These are phyloP conservation scores for Cyclura pinguis DNA, from an alignment of 2,797 vertebrate species.

Conservation along the genomic window DNA sequence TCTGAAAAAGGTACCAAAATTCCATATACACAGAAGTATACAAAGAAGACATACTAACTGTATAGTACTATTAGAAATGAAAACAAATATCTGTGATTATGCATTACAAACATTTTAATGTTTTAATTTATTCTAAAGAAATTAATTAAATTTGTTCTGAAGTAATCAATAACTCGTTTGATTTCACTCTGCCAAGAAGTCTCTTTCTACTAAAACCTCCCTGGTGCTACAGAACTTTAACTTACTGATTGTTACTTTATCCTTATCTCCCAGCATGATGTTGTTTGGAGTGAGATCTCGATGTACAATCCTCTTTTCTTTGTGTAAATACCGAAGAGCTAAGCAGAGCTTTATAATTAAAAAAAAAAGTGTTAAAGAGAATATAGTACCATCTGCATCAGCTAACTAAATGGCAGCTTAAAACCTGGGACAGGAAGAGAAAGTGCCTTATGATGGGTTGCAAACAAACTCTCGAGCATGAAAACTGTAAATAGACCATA, in stretches of 20 bases:
- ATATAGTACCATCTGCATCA: background rate
- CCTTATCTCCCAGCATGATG: constrained; percentile 90
- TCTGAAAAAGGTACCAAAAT: background rate
- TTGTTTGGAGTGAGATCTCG: constrained; percentile 90
- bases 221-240: constrained; percentile 46
- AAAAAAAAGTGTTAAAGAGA: constrained; percentile 47
- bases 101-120: background rate
- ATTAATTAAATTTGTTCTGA: background rate
- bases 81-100: background rate
- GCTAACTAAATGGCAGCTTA: background rate
- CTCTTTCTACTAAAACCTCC: background rate
- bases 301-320: constrained; percentile 92
- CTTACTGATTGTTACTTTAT: constrained; percentile 93
- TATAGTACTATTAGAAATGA: background rate
- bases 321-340: constrained; percentile 90
- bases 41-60: background rate
- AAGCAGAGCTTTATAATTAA: constrained; percentile 86
- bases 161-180: background rate
- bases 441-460: background rate
- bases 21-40: background rate
- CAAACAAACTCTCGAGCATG: background rate
- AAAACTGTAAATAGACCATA: background rate
- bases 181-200: background rate
- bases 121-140: background rate
- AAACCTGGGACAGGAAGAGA: background rate